These are phyloP conservation scores for Sanderia malayensis DNA, from an alignment of 30 jellyfish, hydroid and myxozoan genomes.

Conservation along the genomic window DNA sequence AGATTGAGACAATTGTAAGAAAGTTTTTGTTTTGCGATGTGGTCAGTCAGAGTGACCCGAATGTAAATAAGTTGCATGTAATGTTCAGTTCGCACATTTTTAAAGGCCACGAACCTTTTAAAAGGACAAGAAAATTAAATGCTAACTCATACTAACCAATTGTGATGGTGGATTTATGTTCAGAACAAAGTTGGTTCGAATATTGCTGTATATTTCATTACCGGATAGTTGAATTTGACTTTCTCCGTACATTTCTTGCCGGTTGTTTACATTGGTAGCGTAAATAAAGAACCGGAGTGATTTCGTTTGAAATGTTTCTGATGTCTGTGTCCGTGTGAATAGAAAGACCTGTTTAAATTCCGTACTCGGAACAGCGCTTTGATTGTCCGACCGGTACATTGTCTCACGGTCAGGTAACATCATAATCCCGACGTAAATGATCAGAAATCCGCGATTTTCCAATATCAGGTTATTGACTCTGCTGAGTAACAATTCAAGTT, in stretches of 20 bases:
- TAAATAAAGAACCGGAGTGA: not conserved
- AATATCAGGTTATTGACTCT: not conserved
- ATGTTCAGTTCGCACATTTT: no score
- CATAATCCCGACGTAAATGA: slow-evolving; percentile 11
- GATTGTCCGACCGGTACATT: slow-evolving; percentile 20
- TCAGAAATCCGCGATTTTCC: not conserved
- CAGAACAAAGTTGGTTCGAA: not conserved
- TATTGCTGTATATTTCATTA: not conserved
- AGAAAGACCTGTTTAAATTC: slow-evolving; percentile 44
- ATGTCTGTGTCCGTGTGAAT: slow-evolving; percentile 13
- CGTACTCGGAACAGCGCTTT: slow-evolving; percentile 24
- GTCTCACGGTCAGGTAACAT: slow-evolving; percentile 43
- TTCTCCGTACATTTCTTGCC: not conserved
- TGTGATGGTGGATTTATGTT: slow-evolving; percentile 24
- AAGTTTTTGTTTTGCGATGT: no score
- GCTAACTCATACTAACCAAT: slow-evolving; percentile 8
- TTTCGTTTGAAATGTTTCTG: slow-evolving; percentile 14
- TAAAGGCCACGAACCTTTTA: no score
- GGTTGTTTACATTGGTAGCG: not conserved
- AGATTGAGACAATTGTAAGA: no score
- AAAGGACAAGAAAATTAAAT: no score
- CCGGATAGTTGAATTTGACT: not conserved
- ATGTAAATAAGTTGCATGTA: no score
- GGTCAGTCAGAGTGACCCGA: no score
- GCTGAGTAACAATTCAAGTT: slow-evolving; percentile 1